A percentile compares a stretch with the other conserved stretches of the same genome.
phyloP scores from a whole-genome alignment of 2,888 invertebrate genomes.

The Nomada ruficornis region DNA sequence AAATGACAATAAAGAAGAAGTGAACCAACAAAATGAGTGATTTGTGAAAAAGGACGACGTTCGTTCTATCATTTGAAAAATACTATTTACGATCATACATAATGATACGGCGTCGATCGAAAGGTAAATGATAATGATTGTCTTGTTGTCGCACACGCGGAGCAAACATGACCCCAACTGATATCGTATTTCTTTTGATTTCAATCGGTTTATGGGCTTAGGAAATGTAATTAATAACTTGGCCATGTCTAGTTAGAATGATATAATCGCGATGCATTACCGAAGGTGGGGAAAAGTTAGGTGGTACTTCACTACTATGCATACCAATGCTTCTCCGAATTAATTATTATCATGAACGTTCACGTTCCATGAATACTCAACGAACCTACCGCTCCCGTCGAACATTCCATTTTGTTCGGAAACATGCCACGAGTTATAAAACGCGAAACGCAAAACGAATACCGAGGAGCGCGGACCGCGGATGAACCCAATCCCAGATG shows the following conservation, averaged over 20 bases:
- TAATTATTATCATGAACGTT: slow-evolving; percentile 32
- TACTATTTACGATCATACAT: slow-evolving; percentile 43
- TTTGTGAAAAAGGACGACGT: slow-evolving; percentile 52
- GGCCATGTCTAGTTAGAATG: slow-evolving; percentile 41
- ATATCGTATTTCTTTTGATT: slow-evolving; percentile 46
- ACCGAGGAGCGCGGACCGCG: no score
- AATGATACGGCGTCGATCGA: slow-evolving; percentile 51
- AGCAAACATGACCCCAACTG: slow-evolving; percentile 30
- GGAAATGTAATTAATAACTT: slow-evolving; percentile 45
- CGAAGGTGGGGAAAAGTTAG: slow-evolving; percentile 16
- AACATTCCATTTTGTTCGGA: slow-evolving; percentile 41
- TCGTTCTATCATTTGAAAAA: slow-evolving; percentile 49
- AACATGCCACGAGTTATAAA: neutral
- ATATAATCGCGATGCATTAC: slow-evolving; percentile 35
- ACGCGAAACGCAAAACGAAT: neutral
- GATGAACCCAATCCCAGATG: neutral
- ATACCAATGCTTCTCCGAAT: slow-evolving; percentile 34
- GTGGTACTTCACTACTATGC: slow-evolving; percentile 4
- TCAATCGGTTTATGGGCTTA: slow-evolving; percentile 41
- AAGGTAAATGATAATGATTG: slow-evolving; percentile 57
- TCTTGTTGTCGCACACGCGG: slow-evolving; percentile 37
- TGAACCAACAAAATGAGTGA: slow-evolving; percentile 83
- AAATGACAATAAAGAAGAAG: slow-evolving; percentile 82
- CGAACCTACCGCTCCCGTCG: slow-evolving; percentile 31
- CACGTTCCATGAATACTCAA: slow-evolving; percentile 32